phyloP scores from a whole-genome alignment of 2,113 vertebrate genomes.

The Alligator sinensis region DNA sequence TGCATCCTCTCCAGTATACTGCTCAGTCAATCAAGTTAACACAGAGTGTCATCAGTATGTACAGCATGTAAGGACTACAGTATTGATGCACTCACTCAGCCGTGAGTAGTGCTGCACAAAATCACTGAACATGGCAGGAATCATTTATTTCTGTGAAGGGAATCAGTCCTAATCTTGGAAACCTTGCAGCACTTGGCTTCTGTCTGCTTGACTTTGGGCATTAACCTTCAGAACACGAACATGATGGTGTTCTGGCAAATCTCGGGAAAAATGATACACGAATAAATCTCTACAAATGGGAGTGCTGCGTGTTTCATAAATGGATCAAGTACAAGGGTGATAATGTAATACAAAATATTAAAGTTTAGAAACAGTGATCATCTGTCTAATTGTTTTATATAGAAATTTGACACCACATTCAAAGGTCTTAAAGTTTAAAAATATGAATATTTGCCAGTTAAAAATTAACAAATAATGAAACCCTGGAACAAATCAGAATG shows the following conservation, averaged over 20 bases:
- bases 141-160: conserved; percentile 87
- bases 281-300: conserved; percentile 80
- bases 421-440: conserved; percentile 62
- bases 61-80: conserved; percentile 85
- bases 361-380: conserved; percentile 75
- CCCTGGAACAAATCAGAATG: conserved; percentile 55
- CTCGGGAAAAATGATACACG: conserved; percentile 68
- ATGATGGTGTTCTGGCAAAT: conserved; percentile 77
- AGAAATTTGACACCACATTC: conserved; percentile 70
- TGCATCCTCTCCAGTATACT: conserved; percentile 79
- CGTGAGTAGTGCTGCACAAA: conserved; percentile 85
- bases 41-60: conserved; percentile 87
- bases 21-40: conserved; percentile 88
- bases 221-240: conserved; percentile 87
- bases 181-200: conserved; percentile 85
- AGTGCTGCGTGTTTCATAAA: conserved; percentile 77
- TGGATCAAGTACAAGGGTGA: conserved; percentile 57
- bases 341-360: conserved; percentile 75
- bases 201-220: conserved; percentile 86
- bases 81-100: conserved; percentile 86
- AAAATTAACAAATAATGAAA: conserved; percentile 55
- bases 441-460: conserved; percentile 40
- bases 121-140: conserved; percentile 88
- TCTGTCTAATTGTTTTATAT: conserved; percentile 53
- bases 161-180: conserved; percentile 87